Conservation (phyloP, 1,140 invertebrate species). For the Brachystomella parvula region DNA sequence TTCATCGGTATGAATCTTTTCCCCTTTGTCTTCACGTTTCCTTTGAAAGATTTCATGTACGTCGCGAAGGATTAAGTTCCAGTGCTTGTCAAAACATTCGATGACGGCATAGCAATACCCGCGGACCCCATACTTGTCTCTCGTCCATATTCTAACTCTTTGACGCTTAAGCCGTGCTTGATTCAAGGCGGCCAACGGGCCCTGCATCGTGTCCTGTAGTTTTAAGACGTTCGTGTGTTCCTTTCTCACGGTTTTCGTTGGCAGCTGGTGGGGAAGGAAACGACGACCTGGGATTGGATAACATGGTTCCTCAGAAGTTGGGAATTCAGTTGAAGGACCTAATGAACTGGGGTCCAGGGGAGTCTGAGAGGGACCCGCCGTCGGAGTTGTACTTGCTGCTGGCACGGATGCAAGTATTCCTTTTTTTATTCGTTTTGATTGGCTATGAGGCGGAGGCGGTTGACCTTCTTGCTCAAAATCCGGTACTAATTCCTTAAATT, state of each 20-base stretch:
- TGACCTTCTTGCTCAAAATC: constrained; percentile 13
- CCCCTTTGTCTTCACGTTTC: background rate
- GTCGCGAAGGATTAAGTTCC: constrained; percentile 81
- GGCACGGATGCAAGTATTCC: background rate
- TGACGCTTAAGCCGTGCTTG: constrained; percentile 52
- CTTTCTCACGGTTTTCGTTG: constrained; percentile 16
- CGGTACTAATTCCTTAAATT: constrained; percentile 20
- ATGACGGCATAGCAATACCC: constrained; percentile 71
- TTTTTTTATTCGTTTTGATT: background rate
- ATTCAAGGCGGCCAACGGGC: constrained; percentile 56
- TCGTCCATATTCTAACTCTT: constrained; percentile 56
- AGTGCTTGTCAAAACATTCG: constrained; percentile 87
- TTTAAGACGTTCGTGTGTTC: constrained; percentile 26
- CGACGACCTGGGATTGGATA: constrained; percentile 33
- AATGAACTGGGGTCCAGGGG: background rate
- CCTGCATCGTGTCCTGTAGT: constrained; percentile 40
- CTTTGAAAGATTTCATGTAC: constrained; percentile 77
- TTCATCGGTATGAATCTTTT: constrained; percentile 41
- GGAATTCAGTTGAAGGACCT: background rate
- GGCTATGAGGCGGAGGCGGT: background rate
- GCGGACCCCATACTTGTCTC: constrained; percentile 51
- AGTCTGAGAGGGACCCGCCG: background rate
- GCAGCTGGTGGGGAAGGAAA: constrained; percentile 35
- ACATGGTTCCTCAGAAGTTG: background rate
- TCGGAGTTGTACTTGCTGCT: background rate